Evolutionary conservation across 2,888 invertebrate species (phyloP).

Genomic region (Cantharis rufa): DNA sequence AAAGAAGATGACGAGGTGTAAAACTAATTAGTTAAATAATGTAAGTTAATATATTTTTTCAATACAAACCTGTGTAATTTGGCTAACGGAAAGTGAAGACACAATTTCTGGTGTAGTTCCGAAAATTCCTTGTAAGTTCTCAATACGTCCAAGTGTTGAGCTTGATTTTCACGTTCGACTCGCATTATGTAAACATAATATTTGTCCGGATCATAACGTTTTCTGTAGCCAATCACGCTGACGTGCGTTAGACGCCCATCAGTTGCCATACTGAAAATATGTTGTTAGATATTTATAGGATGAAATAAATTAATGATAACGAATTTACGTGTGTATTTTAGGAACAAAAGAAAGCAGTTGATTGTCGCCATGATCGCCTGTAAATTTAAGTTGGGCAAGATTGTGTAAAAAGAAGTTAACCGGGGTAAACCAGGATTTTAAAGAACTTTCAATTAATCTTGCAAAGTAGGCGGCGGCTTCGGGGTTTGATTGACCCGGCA

Average conservation of each 20-base stretch:
- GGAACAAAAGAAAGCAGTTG: conserved; percentile 92
- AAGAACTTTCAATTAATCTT: conserved; percentile 91
- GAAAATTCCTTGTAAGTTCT: conserved; percentile 96
- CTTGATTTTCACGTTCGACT: conserved; percentile 81
- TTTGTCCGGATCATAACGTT: conserved; percentile 95
- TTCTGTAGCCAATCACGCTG: conserved; percentile 87
- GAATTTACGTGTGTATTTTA: conserved; percentile 84
- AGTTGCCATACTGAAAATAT: conserved; percentile 70
- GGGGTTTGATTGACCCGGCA: conserved; percentile 88
- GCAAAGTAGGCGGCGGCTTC: conserved; percentile 97
- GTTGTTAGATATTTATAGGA: background rate
- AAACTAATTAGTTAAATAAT: background rate
- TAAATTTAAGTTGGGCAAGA: conserved; percentile 89
- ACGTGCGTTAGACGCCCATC: conserved; percentile 89
- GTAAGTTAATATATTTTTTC: background rate
- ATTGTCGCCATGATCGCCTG: conserved; percentile 81
- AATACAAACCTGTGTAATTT: conserved; percentile 78
- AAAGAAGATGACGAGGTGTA: conserved; percentile 34
- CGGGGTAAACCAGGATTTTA: conserved; percentile 92
- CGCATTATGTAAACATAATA: conserved; percentile 92
- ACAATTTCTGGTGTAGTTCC: conserved; percentile 93
- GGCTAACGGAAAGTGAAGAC: conserved; percentile 87
- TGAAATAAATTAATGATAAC: conserved; percentile 15
- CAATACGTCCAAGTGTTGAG: conserved; percentile 86
- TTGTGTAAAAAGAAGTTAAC: conserved; percentile 99